Conservation (phyloP, 2,113 vertebrate species). For the Guaruba guarouba region DNA sequence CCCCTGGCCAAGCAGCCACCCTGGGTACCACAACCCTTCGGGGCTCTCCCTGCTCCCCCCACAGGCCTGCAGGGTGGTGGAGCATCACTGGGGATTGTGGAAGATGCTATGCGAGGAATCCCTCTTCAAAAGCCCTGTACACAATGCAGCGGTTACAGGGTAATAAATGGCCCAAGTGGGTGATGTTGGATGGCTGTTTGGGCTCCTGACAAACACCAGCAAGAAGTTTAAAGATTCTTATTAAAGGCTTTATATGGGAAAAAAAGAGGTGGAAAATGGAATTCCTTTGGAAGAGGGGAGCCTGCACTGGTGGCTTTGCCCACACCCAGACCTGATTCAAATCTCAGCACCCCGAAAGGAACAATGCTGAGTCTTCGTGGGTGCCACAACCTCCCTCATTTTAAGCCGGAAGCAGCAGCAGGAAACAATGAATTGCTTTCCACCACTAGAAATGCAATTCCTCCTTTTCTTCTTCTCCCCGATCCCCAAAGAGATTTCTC, state of each 20-base stretch:
- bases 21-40: neutral
- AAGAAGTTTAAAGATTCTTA: neutral
- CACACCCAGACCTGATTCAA: neutral
- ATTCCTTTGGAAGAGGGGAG: neutral
- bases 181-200: neutral
- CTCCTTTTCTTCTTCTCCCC: neutral
- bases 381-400: neutral
- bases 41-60: neutral
- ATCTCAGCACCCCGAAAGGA: neutral
- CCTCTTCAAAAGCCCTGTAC: neutral
- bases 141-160: neutral
- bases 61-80: fast-evolving
- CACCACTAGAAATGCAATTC: neutral
- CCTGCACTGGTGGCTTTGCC: neutral
- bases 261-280: neutral
- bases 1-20: too few species aligned
- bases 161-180: neutral
- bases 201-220: neutral
- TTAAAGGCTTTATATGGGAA: neutral
- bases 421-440: neutral
- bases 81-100: neutral
- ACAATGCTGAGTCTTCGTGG: neutral
- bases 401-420: neutral
- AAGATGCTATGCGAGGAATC: neutral
- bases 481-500: neutral